Evolutionary conservation across 2,113 vertebrate genomes (phyloP), one percentile per base, ranked within the genome.

Genomic region (Pithys albifrons): DNA sequence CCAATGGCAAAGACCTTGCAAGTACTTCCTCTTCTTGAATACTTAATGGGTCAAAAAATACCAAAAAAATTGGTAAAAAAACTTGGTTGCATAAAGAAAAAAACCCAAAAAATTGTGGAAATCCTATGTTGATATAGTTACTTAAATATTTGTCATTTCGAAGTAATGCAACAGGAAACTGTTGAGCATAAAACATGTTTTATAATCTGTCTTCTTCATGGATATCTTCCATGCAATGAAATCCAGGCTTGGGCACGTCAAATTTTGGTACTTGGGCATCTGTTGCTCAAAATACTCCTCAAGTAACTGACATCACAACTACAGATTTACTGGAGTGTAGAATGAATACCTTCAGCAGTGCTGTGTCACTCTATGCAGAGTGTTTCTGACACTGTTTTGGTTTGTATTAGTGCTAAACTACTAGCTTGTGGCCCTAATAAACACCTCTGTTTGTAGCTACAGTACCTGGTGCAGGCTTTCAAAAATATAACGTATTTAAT

Each of bases 331-430:
- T 66, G 48, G 24, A 48, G 19, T 33, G 11, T 59, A 5, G 14
- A 37, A 3, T 0, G 1, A 64, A 16, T 64, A 13, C 23, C 2
- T 2, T 58, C 18, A 52, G 6, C 12, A 37, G 18, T 70, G 49
- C 17, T 73, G 33, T 77, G 59, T 3, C 3, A 23, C 7, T 52
- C 16, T 22, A 4, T 45, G 39, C 18, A 33, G 1, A n/a, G 19
- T 39, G 19, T 72, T 89, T 78, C 24, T 14, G 4, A 7, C 77
- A 15, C 11, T 58, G 2, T 43, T 89, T 84, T 65, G 13, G 6
- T 73, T 54, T 85, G 2, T 71, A 7, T 71, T 69, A 39, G 8
- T 82, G 19, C 27, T 75, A 18, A 79, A 64, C 6, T 39, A 24
- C 5, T n/a, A 75, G 13, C 24, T 37, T 11, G 37, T 73, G 15